Evolutionary conservation across 2,797 vertebrate genomes (phyloP).

Genomic region (Sebastiscus tertius): DNA sequence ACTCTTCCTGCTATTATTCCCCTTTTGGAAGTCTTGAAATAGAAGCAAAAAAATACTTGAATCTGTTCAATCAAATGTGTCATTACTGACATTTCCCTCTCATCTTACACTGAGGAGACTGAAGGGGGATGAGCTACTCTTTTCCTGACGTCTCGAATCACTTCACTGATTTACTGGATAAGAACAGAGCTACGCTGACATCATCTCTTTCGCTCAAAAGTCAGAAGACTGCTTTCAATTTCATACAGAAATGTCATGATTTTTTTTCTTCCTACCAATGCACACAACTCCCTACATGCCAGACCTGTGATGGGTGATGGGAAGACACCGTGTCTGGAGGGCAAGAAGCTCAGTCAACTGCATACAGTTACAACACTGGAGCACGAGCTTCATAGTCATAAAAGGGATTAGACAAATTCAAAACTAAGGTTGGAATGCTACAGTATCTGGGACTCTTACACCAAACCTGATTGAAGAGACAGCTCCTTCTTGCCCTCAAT

Average conservation of each 20-base stretch:
- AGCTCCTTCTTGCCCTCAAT: neutral
- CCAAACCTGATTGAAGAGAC: neutral
- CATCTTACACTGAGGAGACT: constrained; percentile 18
- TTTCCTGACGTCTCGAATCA: constrained; percentile 22
- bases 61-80: neutral
- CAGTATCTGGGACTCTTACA: neutral
- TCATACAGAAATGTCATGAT: neutral
- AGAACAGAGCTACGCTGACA: neutral
- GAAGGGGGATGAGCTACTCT: neutral
- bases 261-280: neutral
- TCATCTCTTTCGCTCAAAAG: constrained; percentile 21
- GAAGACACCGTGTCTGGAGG: neutral
- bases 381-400: neutral
- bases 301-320: neutral
- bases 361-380: neutral
- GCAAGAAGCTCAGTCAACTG: neutral
- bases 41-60: neutral
- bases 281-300: neutral
- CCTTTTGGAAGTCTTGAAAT: neutral
- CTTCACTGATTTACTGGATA: constrained; percentile 21
- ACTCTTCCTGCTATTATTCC: neutral
- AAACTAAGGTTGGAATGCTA: neutral
- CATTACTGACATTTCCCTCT: constrained; percentile 29
- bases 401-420: neutral
- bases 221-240: neutral